Evolutionary conservation across 2,888 invertebrate genomes (phyloP), one percentile per base, ranked within the genome.

Genomic region (Rhabditoides inermis): DNA sequence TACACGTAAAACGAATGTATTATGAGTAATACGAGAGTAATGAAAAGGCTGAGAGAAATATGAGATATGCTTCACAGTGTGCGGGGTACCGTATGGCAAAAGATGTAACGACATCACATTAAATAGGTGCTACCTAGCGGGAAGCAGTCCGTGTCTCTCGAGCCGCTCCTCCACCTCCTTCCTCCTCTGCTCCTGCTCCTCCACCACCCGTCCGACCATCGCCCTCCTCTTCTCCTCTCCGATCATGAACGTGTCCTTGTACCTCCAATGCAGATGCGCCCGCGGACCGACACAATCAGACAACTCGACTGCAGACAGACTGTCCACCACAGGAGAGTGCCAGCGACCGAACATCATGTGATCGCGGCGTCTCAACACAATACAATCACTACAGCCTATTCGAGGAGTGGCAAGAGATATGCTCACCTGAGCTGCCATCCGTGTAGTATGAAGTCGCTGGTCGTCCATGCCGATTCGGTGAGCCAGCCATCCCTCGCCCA

Each of bases 401-500:
- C 1, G 46, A 20, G 1, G 36, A 18, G 7, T 22, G 18, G 3
- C 23, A 32, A 1, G 1, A 36, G 39, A 26, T 25, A 26, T 18
- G 18, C 40, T 25, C 30, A 61, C 64, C 46, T 57, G 45, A 53
- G 49, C 49, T 66, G 66, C 66, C 66, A 66, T n/a, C 66, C 66
- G 39, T 66, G 66, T 28, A 66, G 49, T 35, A 66, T 55, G 44
- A 66, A 64, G 44, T 66, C 66, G 5, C 36, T 46, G 1, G 40
- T 49, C 18, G 59, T 60, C 63, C 63, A 66, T 2, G 51, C 28
- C 2, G 57, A 58, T 23, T 58, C 48, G 2, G 66, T 60, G 2
- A 66, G 51, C 66, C 66, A 66, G 10, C 66, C 66, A 46, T 66
- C 66, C 22, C 66, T 40, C 12, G 58, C 53, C 66, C 66, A 66